Conservation (phyloP, 2,888 invertebrate genomes). For the Limnephilus lunatus region DNA sequence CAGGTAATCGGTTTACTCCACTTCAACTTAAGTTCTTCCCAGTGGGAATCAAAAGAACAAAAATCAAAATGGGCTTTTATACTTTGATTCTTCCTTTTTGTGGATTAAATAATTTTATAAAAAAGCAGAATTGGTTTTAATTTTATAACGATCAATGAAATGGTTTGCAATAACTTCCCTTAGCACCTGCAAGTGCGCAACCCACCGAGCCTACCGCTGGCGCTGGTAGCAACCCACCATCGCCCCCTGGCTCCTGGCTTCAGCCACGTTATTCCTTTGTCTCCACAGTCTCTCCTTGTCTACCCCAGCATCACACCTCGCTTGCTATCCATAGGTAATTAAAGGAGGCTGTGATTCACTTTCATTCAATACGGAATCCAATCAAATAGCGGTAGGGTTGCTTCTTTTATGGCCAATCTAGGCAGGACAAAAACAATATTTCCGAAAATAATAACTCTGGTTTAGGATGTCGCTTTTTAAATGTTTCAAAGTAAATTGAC, state of each 20-base stretch:
- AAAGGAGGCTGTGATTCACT: constrained; percentile 19
- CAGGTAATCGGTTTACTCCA: too few species aligned
- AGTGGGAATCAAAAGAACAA: too few species aligned
- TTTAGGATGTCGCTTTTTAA: too few species aligned
- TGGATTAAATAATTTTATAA: too few species aligned
- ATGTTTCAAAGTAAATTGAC: too few species aligned
- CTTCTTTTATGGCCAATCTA: not conserved
- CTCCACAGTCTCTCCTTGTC: not conserved
- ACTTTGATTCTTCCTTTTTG: too few species aligned
- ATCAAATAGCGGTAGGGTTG: not conserved
- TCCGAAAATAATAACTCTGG: too few species aligned
- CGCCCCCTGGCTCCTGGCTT: not conserved
- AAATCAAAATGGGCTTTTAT: too few species aligned
- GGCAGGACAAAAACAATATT: too few species aligned
- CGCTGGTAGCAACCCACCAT: not conserved
- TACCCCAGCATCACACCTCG: constrained; percentile 41
- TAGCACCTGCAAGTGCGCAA: constrained; percentile 9
- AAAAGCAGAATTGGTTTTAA: not conserved
- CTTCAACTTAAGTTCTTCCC: too few species aligned
- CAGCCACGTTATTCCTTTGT: constrained; percentile 29
- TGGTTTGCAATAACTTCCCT: not conserved
- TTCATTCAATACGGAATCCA: constrained; percentile 22
- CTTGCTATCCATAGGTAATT: constrained; percentile 46
- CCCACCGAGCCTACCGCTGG: not conserved
- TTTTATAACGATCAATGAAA: not conserved